Evolutionary conservation across 2,113 vertebrate species (phyloP).

Genomic region (Hylia prasina): DNA sequence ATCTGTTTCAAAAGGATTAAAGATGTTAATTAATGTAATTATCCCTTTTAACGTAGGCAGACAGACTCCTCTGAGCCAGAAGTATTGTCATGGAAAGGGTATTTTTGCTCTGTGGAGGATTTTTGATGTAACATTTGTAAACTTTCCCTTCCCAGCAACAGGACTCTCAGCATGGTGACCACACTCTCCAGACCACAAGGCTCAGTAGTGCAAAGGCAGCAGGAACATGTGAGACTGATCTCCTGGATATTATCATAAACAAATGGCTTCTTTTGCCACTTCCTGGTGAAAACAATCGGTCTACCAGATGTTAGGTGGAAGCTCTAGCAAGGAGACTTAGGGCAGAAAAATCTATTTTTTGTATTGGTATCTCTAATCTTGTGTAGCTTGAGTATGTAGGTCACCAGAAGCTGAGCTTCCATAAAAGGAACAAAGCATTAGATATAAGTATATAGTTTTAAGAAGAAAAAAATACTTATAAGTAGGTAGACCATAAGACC

Average conservation of each 20-base stretch:
- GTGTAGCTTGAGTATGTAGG: neutral
- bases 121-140: neutral
- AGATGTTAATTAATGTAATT: neutral
- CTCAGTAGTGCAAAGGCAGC: neutral
- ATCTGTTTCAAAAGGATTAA: neutral
- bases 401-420: neutral
- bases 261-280: neutral
- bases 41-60: neutral
- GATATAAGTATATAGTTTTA: neutral
- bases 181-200: rapidly evolving
- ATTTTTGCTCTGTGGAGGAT: neutral
- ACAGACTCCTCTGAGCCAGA: neutral
- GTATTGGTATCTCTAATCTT: neutral
- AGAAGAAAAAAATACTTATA: neutral
- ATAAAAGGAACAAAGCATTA: neutral
- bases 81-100: neutral
- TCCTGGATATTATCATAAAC: neutral
- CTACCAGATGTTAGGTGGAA: neutral
- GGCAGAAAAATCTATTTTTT: neutral
- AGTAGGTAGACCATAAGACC: neutral
- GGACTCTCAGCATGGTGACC: neutral
- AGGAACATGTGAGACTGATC: neutral
- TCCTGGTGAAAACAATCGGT: neutral
- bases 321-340: neutral
- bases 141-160: neutral